Evolutionary conservation across 2,113 vertebrate genomes (phyloP), one percentile per base, ranked within the genome.

Genomic region (Cisticola juncidis): DNA sequence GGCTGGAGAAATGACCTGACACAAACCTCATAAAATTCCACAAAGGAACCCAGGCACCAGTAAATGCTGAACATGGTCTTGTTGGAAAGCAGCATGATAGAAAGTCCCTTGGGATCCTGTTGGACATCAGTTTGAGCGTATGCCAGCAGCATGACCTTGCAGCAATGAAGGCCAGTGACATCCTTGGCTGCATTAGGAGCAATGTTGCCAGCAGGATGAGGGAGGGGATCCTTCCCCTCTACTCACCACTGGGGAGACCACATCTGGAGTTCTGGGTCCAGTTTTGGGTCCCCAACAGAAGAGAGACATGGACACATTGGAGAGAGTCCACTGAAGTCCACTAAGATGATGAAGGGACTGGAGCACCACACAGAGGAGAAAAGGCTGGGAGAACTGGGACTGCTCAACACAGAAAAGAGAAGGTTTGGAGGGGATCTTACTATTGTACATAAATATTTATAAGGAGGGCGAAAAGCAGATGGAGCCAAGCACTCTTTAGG

Each of bases 141-240:
- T 33, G 11, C 8, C 54, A 93, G 50, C 20, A n/a, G 12, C 2
- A 0, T 11, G 17, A 9, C 36, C 31, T 25, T 24, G 16, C 1
- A 8, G 15, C 26, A 73, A 72, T 79, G 66, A 48, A 51, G 5
- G 14, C 5, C 33, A 61, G 21, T 35, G 24, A 45, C 58, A 84
- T 31, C 54, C 58, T 72, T 14, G 35, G 18, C 26, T 70, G 24
- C 31, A 24, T 60, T 33, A 73, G n/a, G 14, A 78, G 5, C 3
- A 60, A 11, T 11, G 17, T 4, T 72, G 16, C 33, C 36, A 77
- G 50, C 31, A 65, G 68, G 24, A 6, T 0, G 0, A 86, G 36
- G 26, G 24, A 72, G 19, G 17, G 18, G 22, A 60, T 83, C 8
- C 3, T 86, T 88, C 21, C 19, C 14, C 64, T 76, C 54, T 9